Evolutionary conservation across 2,797 vertebrate species (phyloP).

Genomic region (Channa striata): DNA sequence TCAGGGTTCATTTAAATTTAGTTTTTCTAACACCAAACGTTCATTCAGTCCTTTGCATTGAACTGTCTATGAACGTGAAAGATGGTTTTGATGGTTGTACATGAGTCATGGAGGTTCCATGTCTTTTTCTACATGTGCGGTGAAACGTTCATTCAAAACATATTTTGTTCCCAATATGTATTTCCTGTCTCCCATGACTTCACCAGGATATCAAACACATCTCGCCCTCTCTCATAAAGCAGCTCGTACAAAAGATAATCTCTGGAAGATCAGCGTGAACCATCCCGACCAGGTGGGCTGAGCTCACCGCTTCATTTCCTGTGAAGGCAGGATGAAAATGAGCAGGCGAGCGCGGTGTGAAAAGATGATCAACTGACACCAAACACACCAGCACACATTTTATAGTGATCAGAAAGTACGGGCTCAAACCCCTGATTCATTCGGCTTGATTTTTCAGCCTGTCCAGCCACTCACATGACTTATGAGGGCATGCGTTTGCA

Average conservation of each 20-base stretch:
- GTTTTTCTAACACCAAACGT: no score
- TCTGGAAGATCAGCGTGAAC: constrained; percentile 15
- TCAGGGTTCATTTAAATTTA: no score
- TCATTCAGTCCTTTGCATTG: no score
- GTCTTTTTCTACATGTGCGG: not conserved
- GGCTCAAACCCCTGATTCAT: constrained; percentile 23
- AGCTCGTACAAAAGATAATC: constrained; percentile 45
- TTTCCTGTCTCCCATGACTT: constrained; percentile 10
- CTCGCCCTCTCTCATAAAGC: constrained; percentile 50
- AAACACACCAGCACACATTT: no score
- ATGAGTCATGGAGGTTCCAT: not conserved
- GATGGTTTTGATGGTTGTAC: not conserved
- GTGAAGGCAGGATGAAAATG: constrained; percentile 24
- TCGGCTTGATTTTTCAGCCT: constrained; percentile 13
- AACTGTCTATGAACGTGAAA: no score
- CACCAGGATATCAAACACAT: constrained; percentile 37
- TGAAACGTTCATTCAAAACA: not conserved
- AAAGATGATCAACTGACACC: no score
- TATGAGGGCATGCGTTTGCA: constrained; percentile 41
- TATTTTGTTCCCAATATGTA: constrained; percentile 3
- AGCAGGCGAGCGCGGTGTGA: not conserved
- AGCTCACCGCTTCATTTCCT: constrained; percentile 67
- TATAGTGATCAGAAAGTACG: not conserved
- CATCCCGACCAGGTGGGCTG: not conserved
- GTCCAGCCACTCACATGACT: constrained; percentile 30